phyloP scores from a whole-genome alignment of 2,888 invertebrate genomes.

The Heliconius charithonia region DNA sequence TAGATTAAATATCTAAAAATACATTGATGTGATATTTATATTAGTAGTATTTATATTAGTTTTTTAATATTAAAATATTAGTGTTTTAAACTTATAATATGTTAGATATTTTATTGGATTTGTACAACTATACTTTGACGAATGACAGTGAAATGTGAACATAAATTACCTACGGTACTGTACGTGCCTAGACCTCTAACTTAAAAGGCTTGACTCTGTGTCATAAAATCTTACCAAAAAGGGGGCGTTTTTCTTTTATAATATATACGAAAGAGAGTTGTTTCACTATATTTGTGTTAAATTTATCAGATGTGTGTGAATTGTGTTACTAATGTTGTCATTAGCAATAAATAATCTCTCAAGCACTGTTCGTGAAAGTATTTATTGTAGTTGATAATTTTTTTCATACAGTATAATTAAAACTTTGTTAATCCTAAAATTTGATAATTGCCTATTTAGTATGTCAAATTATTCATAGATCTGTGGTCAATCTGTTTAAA shows the following conservation, averaged over 20 bases:
- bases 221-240: slow-evolving; percentile 25
- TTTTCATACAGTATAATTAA: slow-evolving; percentile 15
- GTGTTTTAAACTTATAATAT: too few relatives aligned
- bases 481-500: slow-evolving; percentile 47
- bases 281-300: slow-evolving; percentile 20
- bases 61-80: too few relatives aligned
- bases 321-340: slow-evolving; percentile 23
- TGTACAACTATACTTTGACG: too few relatives aligned
- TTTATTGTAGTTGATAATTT: not conserved
- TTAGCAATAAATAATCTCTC: slow-evolving; percentile 1
- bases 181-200: not conserved
- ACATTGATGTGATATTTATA: too few relatives aligned
- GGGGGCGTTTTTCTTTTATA: slow-evolving; percentile 30
- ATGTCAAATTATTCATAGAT: slow-evolving; percentile 42
- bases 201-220: slow-evolving; percentile 26
- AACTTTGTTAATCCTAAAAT: slow-evolving; percentile 7
- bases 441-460: slow-evolving; percentile 30
- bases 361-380: slow-evolving; percentile 19
- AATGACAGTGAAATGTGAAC: not conserved
- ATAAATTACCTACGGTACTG: not conserved
- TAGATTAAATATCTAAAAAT: too few relatives aligned
- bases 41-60: too few relatives aligned
- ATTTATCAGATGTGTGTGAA: slow-evolving; percentile 18
- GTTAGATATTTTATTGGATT: too few relatives aligned
- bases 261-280: slow-evolving; percentile 18